phyloP scores from a whole-genome alignment of 2,113 vertebrate genomes.

The Anoplopoma fimbria region DNA sequence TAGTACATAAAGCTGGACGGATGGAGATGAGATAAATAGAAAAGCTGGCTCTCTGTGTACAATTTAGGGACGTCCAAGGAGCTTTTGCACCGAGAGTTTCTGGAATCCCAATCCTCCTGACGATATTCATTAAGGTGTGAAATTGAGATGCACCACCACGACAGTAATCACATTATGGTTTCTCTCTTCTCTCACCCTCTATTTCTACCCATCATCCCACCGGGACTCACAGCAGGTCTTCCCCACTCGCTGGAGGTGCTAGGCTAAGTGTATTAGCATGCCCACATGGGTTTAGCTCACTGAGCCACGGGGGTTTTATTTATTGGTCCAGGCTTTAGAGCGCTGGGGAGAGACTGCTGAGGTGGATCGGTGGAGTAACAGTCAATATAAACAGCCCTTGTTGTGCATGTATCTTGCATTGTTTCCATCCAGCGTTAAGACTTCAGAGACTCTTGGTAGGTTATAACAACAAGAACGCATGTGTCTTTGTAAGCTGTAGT shows the following conservation, averaged over 20 bases:
- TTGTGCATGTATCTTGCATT: neutral
- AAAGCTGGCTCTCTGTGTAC: slow-evolving; percentile 9
- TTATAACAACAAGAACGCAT: neutral
- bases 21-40: neutral
- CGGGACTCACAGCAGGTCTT: slow-evolving; percentile 37
- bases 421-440: neutral
- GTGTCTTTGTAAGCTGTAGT: neutral
- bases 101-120: slow-evolving; percentile 30
- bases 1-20: neutral
- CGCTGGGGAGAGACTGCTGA: slow-evolving; percentile 20
- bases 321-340: slow-evolving; percentile 20
- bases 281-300: slow-evolving; percentile 14
- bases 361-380: slow-evolving; percentile 20
- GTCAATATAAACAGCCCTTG: neutral
- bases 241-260: slow-evolving; percentile 10
- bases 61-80: neutral
- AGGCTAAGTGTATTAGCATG: slow-evolving; percentile 25
- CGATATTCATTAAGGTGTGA: slow-evolving; percentile 52
- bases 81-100: slow-evolving; percentile 6
- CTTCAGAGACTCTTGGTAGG: neutral
- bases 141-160: slow-evolving; percentile 35
- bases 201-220: slow-evolving; percentile 25
- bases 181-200: slow-evolving; percentile 13
- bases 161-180: slow-evolving; percentile 34
- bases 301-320: slow-evolving; percentile 21